Conservation (phyloP, 1,140 invertebrate genomes). For the Asobara japonica region DNA sequence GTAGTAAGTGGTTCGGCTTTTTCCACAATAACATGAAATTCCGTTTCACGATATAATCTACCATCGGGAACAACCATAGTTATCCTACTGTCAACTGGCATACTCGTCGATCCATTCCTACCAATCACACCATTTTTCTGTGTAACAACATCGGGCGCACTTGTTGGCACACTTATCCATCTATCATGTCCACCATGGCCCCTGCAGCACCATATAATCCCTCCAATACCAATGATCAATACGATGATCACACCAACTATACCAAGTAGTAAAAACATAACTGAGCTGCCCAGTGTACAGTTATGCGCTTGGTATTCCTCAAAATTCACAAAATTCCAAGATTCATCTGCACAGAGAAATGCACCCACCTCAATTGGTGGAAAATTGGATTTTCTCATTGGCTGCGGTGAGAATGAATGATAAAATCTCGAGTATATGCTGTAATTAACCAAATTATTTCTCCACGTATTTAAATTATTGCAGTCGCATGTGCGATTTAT, state of each 20-base stretch:
- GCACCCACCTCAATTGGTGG: slow-evolving; percentile 49
- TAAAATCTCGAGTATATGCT: slow-evolving; percentile 53
- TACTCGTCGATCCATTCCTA: slow-evolving; percentile 39
- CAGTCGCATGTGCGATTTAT: slow-evolving; percentile 73
- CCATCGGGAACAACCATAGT: slow-evolving; percentile 81
- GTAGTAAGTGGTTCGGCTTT: slow-evolving; percentile 82
- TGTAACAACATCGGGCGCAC: slow-evolving; percentile 58
- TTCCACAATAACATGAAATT: slow-evolving; percentile 85
- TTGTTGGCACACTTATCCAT: slow-evolving; percentile 65
- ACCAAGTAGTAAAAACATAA: slow-evolving; percentile 50
- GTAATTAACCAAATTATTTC: slow-evolving; percentile 62
- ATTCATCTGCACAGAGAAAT: slow-evolving; percentile 52
- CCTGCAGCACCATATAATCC: slow-evolving; percentile 54
- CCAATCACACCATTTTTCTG: slow-evolving; percentile 61
- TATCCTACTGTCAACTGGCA: slow-evolving; percentile 62
- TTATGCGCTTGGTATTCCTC: slow-evolving; percentile 50
- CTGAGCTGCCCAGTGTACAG: slow-evolving; percentile 51
- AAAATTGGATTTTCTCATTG: slow-evolving; percentile 39
- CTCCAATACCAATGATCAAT: slow-evolving; percentile 38
- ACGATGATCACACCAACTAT: slow-evolving; percentile 43
- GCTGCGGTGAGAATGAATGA: slow-evolving; percentile 23
- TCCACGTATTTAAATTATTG: slow-evolving; percentile 60
- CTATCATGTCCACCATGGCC: slow-evolving; percentile 46
- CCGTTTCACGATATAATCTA: slow-evolving; percentile 83
- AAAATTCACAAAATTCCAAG: slow-evolving; percentile 46